Evolutionary conservation across 2,888 invertebrate species (phyloP).

Genomic region (Hirtodrosophila confusa): DNA sequence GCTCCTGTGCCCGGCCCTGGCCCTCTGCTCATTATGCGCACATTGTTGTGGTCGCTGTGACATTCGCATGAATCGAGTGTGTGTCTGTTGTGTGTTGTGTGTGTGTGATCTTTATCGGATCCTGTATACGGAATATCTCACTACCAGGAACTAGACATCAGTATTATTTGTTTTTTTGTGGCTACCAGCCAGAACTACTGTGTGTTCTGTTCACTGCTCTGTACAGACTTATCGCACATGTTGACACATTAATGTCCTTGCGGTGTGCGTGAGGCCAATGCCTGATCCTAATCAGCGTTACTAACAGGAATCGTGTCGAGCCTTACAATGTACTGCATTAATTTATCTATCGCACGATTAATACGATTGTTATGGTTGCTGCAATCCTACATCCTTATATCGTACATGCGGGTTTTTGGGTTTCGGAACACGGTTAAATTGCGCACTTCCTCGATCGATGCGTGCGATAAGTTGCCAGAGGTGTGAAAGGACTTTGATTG

Average conservation of each 20-base stretch:
- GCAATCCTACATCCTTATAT: constrained; percentile 27
- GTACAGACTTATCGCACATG: constrained; percentile 63
- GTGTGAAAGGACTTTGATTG: constrained; percentile 73
- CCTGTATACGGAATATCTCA: constrained; percentile 40
- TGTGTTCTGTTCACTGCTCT: constrained; percentile 24
- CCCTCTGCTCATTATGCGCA: constrained; percentile 69
- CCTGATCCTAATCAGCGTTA: constrained; percentile 74
- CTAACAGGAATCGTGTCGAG: constrained; percentile 76
- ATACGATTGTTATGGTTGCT: constrained; percentile 60
- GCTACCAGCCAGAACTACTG: constrained; percentile 50
- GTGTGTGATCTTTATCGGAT: constrained; percentile 57
- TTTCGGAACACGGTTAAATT: constrained; percentile 39
- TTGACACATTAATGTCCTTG: constrained; percentile 77
- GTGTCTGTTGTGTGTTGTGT: constrained; percentile 33
- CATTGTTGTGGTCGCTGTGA: constrained; percentile 75
- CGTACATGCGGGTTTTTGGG: constrained; percentile 13
- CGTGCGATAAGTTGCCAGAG: constrained; percentile 57
- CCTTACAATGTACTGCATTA: constrained; percentile 69
- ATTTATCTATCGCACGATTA: constrained; percentile 67
- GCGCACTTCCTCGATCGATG: constrained; percentile 63
- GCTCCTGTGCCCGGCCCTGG: constrained; percentile 10
- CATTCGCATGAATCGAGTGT: constrained; percentile 65
- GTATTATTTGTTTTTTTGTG: constrained; percentile 48
- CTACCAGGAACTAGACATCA: constrained; percentile 75
- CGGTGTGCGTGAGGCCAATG: constrained; percentile 68